phyloP scores from a whole-genome alignment of 2,113 vertebrate species.

The Ovis canadensis region DNA sequence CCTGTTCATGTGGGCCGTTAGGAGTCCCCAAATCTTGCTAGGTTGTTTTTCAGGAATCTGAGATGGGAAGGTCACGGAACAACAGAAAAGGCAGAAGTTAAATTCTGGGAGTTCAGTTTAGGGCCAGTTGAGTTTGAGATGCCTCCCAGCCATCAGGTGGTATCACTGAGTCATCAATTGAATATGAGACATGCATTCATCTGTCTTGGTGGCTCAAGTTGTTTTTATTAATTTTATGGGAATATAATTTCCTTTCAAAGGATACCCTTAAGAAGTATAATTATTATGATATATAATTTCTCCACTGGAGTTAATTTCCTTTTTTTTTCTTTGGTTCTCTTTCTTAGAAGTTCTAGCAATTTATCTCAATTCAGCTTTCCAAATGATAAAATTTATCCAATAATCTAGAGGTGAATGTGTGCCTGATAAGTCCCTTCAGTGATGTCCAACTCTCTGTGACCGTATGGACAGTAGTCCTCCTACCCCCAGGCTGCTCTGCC shows the following conservation, averaged over 20 bases:
- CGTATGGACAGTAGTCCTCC: neutral
- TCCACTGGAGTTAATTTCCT: neutral
- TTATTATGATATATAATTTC: neutral
- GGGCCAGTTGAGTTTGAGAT: neutral
- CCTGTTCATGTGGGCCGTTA: neutral
- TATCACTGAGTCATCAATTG: neutral
- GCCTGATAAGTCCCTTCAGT: neutral
- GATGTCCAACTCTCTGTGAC: neutral
- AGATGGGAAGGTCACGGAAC: neutral
- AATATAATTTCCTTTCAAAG: neutral
- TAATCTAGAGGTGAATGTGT: neutral
- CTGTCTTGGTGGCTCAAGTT: neutral
- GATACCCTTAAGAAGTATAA: neutral
- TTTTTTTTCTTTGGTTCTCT: neutral
- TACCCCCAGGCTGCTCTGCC: neutral
- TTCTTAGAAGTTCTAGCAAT: neutral
- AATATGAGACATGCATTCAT: neutral
- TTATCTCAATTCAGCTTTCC: neutral
- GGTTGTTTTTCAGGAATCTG: neutral
- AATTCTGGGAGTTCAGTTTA: neutral
- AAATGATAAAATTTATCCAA: neutral
- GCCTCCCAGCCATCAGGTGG: neutral
- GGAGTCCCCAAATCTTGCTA: neutral
- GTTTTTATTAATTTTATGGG: slow-evolving; percentile 21
- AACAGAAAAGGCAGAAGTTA: neutral